Base-by-base conservation (phyloP, 2,797 vertebrate genomes). In the Myripristis jacobus region DNA sequence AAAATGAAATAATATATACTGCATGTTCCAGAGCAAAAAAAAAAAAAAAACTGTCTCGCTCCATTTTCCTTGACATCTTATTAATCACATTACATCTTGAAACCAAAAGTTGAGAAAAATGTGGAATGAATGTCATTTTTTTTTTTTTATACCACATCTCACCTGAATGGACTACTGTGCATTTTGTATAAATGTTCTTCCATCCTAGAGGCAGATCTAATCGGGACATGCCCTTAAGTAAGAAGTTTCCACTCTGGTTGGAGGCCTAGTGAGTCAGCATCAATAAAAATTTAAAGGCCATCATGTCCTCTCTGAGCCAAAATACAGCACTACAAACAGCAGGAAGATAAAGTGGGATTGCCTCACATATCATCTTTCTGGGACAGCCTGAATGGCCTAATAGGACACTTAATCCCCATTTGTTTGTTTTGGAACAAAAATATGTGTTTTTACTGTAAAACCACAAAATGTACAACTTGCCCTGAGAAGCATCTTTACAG, bases 171-270 rank as follows among this genome's bases (percentile, higher is more conserved):
- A 81, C 18, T 60, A 69, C 5, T 68, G 61, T 70, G 55, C 46
- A 36, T 66, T 76, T 48, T 70, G 55, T n/a, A n/a, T n/a, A n/a
- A n/a, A n/a, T n/a, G n/a, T n/a, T n/a, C 36, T 43, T 73, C 52
- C 73, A 77, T 82, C 65, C 83, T 66, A 10, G 11, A 48, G 5
- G 52, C 67, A 67, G 29, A 80, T 75, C 64, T 38, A 55, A 67
- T 29, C 41, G 25, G 21, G 13, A 27, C 47, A 46, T 2, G 64
- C 18, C 16, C 75, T 71, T 21, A 68, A 77, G 53, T 73, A 59
- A 46, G 51, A 80, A 79, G 82, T 89, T 88, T 91, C 82, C 87
- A 83, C 78, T 83, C 67, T 70, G 73, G 66, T 81, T 79, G 57
- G 67, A 81, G 75, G 72, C 61, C 66, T 75, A 62, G 78, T 83